Evolutionary conservation across 2,113 vertebrate species (phyloP), one percentile per base, ranked within the genome.

Genomic region (Mionectes macconnelli): DNA sequence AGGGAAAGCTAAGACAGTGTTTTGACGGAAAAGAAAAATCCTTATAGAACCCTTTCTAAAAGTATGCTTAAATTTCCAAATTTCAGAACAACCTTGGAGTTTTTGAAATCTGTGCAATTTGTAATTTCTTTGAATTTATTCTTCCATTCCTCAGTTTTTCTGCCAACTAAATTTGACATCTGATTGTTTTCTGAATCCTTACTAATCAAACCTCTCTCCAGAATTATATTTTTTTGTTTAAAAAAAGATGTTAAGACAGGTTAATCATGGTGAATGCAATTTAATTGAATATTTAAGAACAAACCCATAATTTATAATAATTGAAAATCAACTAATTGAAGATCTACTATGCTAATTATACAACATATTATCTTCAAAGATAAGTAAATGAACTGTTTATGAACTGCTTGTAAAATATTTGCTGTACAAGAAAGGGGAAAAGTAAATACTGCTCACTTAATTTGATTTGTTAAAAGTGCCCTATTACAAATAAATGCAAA

Each of bases 271-370:
- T 64, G 18, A 77, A 89, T 50, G 2, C 10, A 69, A 5, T 44
- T 89, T 79, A 96, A 53, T 57, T 96, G 19, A 84, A 87, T 80
- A 52, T n/a, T 69, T 95, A 84, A 55, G 22, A 96, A 49, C 5
- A 92, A 96, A 95, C 23, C 1, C 4, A 84, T 91, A 4, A 73
- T 69, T 95, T 95, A 40, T 66, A 77, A 55, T 77, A 86, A 93
- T 19, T 87, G 18, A 90, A 95, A 91, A 67, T 21, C 15, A 63
- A 82, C 87, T 83, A 76, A 89, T 73, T 76, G 68, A 89, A 82
- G 14, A 69, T 73, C 42, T 85, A 33, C 12, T 89, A n/a, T 67
- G 52, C 6, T 77, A 70, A 40, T 76, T 81, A 25, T 77, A 55
- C 15, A 49, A 35, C 16, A 70, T 10, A 35, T 84, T 64, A 44